Evolutionary conservation across 2,888 invertebrate species (phyloP).

Genomic region (Liposcelis brunnea): DNA sequence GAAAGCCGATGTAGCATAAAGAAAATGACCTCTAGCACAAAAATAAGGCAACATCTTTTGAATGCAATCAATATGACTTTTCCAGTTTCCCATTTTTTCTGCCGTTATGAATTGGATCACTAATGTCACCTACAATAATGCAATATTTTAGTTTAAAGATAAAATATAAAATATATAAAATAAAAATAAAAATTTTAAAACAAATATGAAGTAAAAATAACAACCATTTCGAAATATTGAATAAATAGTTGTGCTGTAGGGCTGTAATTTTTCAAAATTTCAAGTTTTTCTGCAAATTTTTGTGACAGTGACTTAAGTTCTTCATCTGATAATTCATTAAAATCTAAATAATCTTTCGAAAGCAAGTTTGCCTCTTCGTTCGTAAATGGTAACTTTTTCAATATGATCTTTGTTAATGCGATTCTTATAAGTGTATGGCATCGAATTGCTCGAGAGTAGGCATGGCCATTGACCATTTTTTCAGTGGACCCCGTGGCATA

Average conservation of each 20-base stretch:
- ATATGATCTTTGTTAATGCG: constrained; percentile 14
- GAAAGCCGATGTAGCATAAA: constrained; percentile 17
- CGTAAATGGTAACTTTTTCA: background rate
- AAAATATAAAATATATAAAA: no score
- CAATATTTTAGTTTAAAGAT: no score
- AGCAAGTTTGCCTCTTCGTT: background rate
- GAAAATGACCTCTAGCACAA: constrained; percentile 18
- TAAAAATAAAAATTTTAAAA: no score
- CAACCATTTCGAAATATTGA: background rate
- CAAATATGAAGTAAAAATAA: no score
- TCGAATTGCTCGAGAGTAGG: constrained; percentile 19
- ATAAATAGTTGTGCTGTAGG: background rate
- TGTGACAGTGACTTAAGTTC: no score
- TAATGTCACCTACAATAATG: constrained; percentile 12
- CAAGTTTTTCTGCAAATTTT: background rate
- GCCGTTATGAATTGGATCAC: constrained; percentile 12
- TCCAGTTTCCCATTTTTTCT: constrained; percentile 15
- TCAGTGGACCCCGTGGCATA: constrained; percentile 21
- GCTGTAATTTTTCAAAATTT: background rate
- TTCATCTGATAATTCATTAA: no score
- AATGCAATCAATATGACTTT: constrained; percentile 14
- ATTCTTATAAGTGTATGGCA: constrained; percentile 19
- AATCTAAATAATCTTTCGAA: background rate
- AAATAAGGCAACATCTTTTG: constrained; percentile 16
- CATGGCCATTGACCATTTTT: constrained; percentile 21